phyloP scores from a whole-genome alignment of 2,888 invertebrate species.

The Metacarcinus magister region DNA sequence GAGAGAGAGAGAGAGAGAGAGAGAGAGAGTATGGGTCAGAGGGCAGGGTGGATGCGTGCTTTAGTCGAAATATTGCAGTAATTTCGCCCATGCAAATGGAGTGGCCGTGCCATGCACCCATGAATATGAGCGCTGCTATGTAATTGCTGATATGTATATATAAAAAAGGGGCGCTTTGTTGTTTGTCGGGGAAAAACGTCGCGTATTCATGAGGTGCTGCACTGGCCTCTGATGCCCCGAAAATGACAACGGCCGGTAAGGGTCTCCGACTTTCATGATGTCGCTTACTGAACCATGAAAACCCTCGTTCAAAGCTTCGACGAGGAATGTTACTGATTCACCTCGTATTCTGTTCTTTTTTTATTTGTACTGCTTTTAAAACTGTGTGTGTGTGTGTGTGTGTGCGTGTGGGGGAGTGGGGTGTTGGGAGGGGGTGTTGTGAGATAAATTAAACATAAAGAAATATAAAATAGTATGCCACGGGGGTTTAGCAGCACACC shows the following conservation, averaged over 20 bases:
- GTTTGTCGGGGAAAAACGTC: neutral
- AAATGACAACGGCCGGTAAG: slow-evolving; percentile 28
- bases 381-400: neutral
- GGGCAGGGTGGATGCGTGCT: neutral
- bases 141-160: slow-evolving; percentile 42
- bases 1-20: neutral
- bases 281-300: neutral
- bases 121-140: slow-evolving; percentile 41
- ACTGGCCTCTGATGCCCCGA: neutral
- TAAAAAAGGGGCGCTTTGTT: neutral
- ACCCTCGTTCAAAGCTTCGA: slow-evolving; percentile 7
- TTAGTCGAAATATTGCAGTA: slow-evolving; percentile 4
- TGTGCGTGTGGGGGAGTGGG: too few relatives aligned
- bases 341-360: neutral
- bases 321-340: slow-evolving; percentile 41
- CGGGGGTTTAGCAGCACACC: neutral
- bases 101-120: slow-evolving; percentile 10
- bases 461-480: neutral
- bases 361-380: neutral
- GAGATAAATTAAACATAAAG: neutral
- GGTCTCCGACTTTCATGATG: neutral
- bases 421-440: neutral
- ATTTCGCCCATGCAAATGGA: slow-evolving; percentile 41
- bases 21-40: slow-evolving; percentile 1
- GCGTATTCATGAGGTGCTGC: slow-evolving; percentile 16